phyloP scores from a whole-genome alignment of 2,888 invertebrate genomes.

The Spicauda simplicius region DNA sequence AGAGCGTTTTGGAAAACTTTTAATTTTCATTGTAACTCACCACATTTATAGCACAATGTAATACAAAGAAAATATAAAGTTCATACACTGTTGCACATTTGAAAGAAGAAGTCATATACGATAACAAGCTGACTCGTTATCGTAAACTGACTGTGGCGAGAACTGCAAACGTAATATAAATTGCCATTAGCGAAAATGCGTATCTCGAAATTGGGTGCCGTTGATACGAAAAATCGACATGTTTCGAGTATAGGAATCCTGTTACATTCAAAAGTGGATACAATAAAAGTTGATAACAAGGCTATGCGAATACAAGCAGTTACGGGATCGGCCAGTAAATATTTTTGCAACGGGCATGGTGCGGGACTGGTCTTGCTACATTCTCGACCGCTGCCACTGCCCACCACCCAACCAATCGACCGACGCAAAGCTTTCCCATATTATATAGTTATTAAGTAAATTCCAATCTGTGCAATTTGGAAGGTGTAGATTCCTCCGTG shows the following conservation, averaged over 20 bases:
- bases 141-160: constrained; percentile 7
- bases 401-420: constrained; percentile 37
- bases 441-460: constrained; percentile 6
- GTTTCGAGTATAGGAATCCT: constrained; percentile 1
- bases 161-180: constrained; percentile 14
- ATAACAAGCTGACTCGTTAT: constrained; percentile 31
- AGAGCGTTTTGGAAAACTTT: too few relatives aligned
- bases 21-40: too few relatives aligned
- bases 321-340: constrained; percentile 63
- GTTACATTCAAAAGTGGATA: constrained; percentile 4
- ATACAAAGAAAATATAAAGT: background rate
- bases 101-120: constrained; percentile 8
- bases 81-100: background rate
- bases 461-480: too few relatives aligned
- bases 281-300: constrained; percentile 14
- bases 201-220: constrained; percentile 6
- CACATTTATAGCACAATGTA: too few relatives aligned
- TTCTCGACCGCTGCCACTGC: constrained; percentile 61
- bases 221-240: constrained; percentile 5
- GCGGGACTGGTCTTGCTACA: constrained; percentile 69
- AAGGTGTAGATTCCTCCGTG: too few relatives aligned
- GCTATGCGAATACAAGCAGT: constrained; percentile 53
- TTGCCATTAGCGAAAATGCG: constrained; percentile 26
- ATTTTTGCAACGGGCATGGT: constrained; percentile 61
- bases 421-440: constrained; percentile 7